Evolutionary conservation across 2,113 vertebrate species (phyloP), one percentile per base, ranked within the genome.

Genomic region (western clawed frog (Xenopus tropicalis)): DNA sequence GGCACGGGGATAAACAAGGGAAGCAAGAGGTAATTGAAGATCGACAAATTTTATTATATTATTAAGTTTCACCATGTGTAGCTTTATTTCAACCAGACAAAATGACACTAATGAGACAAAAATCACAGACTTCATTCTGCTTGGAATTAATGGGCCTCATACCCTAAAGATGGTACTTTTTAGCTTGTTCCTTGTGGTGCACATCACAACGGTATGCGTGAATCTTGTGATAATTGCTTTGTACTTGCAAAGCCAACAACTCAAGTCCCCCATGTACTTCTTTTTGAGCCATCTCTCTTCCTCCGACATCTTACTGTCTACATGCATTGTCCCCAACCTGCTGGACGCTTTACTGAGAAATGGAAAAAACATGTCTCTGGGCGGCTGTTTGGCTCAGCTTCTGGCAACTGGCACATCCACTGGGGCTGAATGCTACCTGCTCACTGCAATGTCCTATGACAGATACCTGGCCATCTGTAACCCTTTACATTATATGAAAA

Each of bases 381-480:
- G 20, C 11, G 3, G 37, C 11, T 72, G 70, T 43, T 11, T 56
- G 3, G n/a, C n/a, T 11, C 70, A 72, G 61, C 62, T 72, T 17
- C 56, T 37, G 5, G 19, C 48, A 19, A 51, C 51, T 71, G 21
- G 44, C 7, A 46, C 58, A 4, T 62, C 61, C 21, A 62, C 42
- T 13, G 19, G 57, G 14, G 43, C 43, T 25, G 69, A 71, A 24
- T 56, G 61, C 12, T 29, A 51, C 16, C n/a, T 71, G 6, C 23
- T 71, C 11, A 61, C 69, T 17, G 57, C 23, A 13, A 71, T 71
- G 69, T 65, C 76, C 23, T 78, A 54, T 7, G 72, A 80, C 23
- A 3, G n/a, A 52, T 71, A 54, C 43, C 37, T 65, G 10, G 76
- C 66, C 22, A 13, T 74, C 25, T 81, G 80, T 43, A 65, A 77